Conservation (phyloP, 53 echinoderm and acorn worm genomes). For the Holothuria leucospilota region DNA sequence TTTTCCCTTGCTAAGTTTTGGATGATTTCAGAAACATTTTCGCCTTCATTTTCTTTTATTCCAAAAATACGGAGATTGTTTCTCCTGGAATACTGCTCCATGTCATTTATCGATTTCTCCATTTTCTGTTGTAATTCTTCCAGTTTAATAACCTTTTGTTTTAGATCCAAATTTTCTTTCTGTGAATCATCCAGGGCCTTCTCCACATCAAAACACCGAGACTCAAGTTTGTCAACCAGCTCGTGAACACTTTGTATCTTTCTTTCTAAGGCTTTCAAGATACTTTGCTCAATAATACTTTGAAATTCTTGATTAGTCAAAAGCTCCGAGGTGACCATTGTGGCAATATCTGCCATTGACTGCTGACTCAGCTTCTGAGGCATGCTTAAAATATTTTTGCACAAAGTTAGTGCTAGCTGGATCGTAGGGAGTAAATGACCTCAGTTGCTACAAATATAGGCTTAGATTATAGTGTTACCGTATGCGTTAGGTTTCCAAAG, state of each 20-base stretch:
- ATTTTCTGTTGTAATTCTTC: neutral
- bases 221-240: neutral
- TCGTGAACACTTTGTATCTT: neutral
- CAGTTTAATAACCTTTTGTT: neutral
- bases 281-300: neutral
- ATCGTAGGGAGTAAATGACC: too few species aligned
- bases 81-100: constrained; percentile 27
- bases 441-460: too few species aligned
- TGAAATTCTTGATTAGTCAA: neutral
- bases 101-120: neutral
- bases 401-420: too few species aligned
- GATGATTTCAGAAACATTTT: neutral
- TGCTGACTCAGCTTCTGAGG: neutral
- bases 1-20: neutral
- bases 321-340: neutral
- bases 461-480: too few species aligned
- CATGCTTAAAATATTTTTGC: too few species aligned
- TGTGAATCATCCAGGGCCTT: constrained; percentile 1
- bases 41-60: constrained; percentile 10
- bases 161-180: neutral
- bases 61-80: constrained; percentile 27
- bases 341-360: constrained; percentile 4
- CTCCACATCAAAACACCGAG: neutral
- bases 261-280: neutral
- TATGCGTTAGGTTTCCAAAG: too few species aligned